Percentiles rank a stretch among this genome's conserved stretches.
Evolutionary conservation across 1,140 invertebrate species (phyloP).

Genomic region (Colletes gigas): DNA sequence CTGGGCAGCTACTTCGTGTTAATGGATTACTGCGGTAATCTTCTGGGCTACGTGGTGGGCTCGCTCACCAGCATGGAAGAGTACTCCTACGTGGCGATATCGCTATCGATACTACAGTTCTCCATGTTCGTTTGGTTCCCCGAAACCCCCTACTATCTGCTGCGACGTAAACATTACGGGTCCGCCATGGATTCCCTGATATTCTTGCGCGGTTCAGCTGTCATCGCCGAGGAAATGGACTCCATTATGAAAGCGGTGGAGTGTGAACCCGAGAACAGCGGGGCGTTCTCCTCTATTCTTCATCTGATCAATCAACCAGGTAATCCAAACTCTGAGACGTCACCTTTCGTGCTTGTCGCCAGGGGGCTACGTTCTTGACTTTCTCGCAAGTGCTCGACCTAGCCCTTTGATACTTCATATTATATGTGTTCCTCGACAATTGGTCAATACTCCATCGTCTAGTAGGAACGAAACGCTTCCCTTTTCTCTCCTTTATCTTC

Average conservation of each 20-base stretch:
- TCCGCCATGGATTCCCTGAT: constrained; percentile 28
- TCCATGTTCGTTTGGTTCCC: constrained; percentile 24
- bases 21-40: constrained; percentile 81
- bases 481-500: too few relatives aligned
- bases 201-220: neutral
- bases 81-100: constrained; percentile 22
- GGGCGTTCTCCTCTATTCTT: neutral
- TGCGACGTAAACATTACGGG: constrained; percentile 6
- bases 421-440: too few relatives aligned
- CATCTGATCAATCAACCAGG: neutral
- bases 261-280: neutral
- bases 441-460: too few relatives aligned
- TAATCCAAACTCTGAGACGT: neutral
- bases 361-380: too few relatives aligned
- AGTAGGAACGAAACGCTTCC: too few relatives aligned
- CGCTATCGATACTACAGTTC: constrained; percentile 10
- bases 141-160: constrained; percentile 38
- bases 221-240: neutral
- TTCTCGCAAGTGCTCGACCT: too few relatives aligned
- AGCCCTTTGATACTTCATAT: too few relatives aligned
- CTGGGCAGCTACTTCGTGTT: constrained; percentile 85
- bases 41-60: constrained; percentile 85
- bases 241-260: constrained; percentile 11
- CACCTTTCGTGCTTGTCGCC: too few relatives aligned
- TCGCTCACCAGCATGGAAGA: constrained; percentile 79